These are phyloP conservation scores for Pantala flavescens DNA, from an alignment of 1,140 invertebrate species.

Conservation along the genomic window DNA sequence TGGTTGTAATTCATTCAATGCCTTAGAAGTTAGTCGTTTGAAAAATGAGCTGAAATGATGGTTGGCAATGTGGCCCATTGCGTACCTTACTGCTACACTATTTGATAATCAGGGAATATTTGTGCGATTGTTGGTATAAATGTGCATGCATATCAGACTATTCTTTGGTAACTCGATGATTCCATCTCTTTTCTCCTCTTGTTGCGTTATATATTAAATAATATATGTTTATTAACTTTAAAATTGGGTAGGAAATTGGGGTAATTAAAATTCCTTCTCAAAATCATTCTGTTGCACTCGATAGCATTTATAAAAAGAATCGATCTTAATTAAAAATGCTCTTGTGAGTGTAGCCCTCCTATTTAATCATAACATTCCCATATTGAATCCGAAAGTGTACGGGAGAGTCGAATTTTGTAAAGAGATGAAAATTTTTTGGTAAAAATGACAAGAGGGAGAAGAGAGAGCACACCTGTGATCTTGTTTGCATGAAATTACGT, in stretches of 20 bases:
- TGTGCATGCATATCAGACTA: background rate
- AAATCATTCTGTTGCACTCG: background rate
- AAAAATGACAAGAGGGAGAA: background rate
- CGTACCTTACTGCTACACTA: slow-evolving; percentile 1
- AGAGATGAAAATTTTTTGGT: background rate
- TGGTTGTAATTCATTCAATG: background rate
- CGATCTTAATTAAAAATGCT: too few relatives aligned
- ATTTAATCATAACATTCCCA: slow-evolving; percentile 2
- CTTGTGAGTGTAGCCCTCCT: background rate
- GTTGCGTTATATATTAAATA: background rate
- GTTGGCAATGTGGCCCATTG: background rate
- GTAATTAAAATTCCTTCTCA: background rate
- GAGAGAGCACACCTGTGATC: slow-evolving; percentile 3
- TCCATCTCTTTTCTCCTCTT: slow-evolving; percentile 4
- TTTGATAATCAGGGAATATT: slow-evolving; percentile 10
- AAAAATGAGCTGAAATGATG: background rate
- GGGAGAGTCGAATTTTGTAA: background rate
- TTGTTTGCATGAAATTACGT: background rate
- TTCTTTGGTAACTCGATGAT: background rate
- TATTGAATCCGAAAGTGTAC: background rate
- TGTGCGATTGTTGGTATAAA: background rate
- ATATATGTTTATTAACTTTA: background rate
- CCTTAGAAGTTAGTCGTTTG: background rate
- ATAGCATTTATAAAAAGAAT: too few relatives aligned
- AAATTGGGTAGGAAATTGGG: background rate